These are phyloP conservation scores for Drosophila punjabiensis DNA, from an alignment of 1,140 invertebrate species.

Conservation along the genomic window DNA sequence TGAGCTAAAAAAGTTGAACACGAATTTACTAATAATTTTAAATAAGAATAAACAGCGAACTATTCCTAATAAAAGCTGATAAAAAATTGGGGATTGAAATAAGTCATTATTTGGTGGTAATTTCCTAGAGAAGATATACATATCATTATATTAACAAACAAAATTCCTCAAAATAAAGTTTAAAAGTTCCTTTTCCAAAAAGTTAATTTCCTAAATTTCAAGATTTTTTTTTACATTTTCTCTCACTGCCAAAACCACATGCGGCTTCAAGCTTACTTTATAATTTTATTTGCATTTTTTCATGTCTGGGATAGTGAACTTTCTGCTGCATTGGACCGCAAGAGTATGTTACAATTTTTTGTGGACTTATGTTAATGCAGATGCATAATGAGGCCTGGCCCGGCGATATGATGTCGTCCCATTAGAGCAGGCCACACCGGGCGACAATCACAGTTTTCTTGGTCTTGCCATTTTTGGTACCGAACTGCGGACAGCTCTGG, in stretches of 20 bases:
- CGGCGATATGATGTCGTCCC: constrained; percentile 6
- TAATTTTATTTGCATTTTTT: constrained; percentile 65
- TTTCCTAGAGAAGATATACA: too few relatives aligned
- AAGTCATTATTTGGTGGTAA: background rate
- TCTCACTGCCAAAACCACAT: background rate
- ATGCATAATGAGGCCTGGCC: constrained; percentile 33
- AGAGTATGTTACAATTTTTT: constrained; percentile 51
- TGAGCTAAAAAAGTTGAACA: background rate
- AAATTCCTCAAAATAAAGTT: too few relatives aligned
- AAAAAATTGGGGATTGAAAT: too few relatives aligned
- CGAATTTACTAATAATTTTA: background rate
- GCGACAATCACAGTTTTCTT: constrained; percentile 53
- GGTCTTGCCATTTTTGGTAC: constrained; percentile 65
- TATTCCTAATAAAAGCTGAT: background rate
- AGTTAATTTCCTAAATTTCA: background rate
- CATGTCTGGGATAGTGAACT: constrained; percentile 22
- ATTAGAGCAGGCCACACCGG: constrained; percentile 68
- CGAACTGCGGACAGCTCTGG: constrained; percentile 55
- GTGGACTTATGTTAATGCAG: constrained; percentile 39
- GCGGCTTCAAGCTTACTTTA: too few relatives aligned
- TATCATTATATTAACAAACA: background rate
- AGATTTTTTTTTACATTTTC: background rate
- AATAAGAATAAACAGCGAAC: background rate
- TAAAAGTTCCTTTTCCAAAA: background rate
- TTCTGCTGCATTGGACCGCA: constrained; percentile 43